Evolutionary conservation across 2,888 invertebrate species (phyloP).

Genomic region (Ommatoiulus sabulosus): DNA sequence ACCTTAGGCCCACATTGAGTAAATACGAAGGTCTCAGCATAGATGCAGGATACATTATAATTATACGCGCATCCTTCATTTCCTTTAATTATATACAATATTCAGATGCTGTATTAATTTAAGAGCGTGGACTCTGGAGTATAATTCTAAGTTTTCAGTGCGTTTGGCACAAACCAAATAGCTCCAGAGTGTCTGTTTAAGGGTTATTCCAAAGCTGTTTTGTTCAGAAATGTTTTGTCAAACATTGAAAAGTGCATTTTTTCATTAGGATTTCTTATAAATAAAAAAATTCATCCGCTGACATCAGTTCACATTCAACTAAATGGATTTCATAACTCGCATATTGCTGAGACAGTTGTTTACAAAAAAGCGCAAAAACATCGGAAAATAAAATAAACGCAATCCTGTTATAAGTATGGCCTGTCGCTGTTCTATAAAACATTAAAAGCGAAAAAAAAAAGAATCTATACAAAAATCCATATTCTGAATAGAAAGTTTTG

Average conservation of each 20-base stretch:
- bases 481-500: no score
- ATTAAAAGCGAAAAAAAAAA: no score
- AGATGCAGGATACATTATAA: neutral
- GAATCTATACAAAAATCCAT: no score
- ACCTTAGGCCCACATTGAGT: neutral
- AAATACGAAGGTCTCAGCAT: neutral
- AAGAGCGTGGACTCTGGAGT: neutral
- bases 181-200: neutral
- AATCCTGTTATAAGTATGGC: no score
- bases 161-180: neutral
- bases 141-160: neutral
- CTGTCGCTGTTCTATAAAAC: no score
- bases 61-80: conserved; percentile 9
- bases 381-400: neutral
- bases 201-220: no score
- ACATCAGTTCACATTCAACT: no score
- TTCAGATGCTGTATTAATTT: neutral
- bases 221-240: no score
- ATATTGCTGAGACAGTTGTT: neutral
- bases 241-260: no score
- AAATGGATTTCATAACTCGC: neutral
- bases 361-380: neutral
- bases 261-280: no score
- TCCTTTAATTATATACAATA: neutral
- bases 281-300: no score